phyloP scores from a whole-genome alignment of 2,797 vertebrate genomes.

The Halcyon chelicuti region DNA sequence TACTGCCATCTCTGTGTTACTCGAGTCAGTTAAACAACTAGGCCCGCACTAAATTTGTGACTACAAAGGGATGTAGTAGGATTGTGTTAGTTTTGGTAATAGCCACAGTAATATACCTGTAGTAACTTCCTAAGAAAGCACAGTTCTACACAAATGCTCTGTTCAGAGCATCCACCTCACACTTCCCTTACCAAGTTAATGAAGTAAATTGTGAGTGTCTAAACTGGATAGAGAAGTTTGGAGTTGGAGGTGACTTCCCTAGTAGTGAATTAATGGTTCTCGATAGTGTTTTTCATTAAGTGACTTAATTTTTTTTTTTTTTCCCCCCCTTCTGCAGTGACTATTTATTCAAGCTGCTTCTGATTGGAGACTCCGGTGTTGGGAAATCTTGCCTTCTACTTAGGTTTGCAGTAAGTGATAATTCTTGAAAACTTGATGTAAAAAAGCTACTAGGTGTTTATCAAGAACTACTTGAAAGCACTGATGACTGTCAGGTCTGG shows the following conservation, averaged over 20 bases:
- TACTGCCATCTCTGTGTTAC: accelerated
- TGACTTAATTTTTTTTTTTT: slow-evolving; percentile 7
- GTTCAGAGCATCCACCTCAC: background rate
- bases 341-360: slow-evolving; percentile 99
- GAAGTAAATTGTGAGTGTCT: background rate
- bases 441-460: background rate
- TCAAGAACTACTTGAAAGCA: background rate
- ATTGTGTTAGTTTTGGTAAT: background rate
- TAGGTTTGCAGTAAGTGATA: slow-evolving; percentile 94
- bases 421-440: slow-evolving; percentile 15
- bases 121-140: background rate
- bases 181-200: background rate
- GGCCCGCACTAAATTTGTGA: background rate
- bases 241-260: background rate
- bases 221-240: background rate
- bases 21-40: background rate
- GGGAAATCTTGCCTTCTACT: slow-evolving; percentile 98
- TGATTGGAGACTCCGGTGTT: slow-evolving; percentile 97
- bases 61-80: background rate
- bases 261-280: background rate
- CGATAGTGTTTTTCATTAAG: background rate
- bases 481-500: background rate
- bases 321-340: slow-evolving; percentile 84
- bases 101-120: background rate
- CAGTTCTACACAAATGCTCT: background rate